Evolutionary conservation across 2,888 invertebrate genomes (phyloP), one percentile per base, ranked within the genome.

Genomic region (Tinea trinotella): DNA sequence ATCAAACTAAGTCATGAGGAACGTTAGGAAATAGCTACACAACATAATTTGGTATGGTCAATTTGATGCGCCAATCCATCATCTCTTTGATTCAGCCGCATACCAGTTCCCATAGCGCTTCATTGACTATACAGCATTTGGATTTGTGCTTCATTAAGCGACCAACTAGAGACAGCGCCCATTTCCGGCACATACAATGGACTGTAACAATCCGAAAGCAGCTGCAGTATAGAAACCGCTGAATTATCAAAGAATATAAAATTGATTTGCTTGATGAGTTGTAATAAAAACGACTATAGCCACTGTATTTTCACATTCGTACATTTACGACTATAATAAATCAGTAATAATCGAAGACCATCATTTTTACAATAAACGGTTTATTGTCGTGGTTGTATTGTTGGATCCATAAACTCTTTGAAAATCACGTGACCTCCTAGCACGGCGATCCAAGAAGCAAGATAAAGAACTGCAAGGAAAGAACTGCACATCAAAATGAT

Each of bases 101-200:
- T 53, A 35, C 19, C 18, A 53, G 50, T 59, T 83, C 79, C 76
- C 77, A 80, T 78, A 48, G 76, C 76, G 69, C 64, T 59, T 64
- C 71, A 71, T 70, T 70, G 74, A 59, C 64, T 57, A 59, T 63
- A 60, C 65, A 50, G 64, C 60, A 64, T 64, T 61, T 64, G 65
- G 64, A 65, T 74, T 71, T 70, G 73, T 71, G 79, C 71, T 60
- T 65, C 77, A 77, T 79, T 78, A 70, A 61, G 60, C 62, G 61
- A 58, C 15, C 67, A 67, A 66, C 69, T 63, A 63, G 66, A 66
- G 66, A 66, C 71, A 67, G 71, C 73, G 69, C 74, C 50, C 76
- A 79, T 76, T 82, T 82, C 82, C 82, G 82, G 67, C 68, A 70
- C 66, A 6, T 10, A 50, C 50, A 50, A 24, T 50, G 18, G 50